A percentile compares a stretch with the other conserved stretches of the same genome.
Conservation (phyloP, 2,797 vertebrate species). For the Anniella stebbinsi region DNA sequence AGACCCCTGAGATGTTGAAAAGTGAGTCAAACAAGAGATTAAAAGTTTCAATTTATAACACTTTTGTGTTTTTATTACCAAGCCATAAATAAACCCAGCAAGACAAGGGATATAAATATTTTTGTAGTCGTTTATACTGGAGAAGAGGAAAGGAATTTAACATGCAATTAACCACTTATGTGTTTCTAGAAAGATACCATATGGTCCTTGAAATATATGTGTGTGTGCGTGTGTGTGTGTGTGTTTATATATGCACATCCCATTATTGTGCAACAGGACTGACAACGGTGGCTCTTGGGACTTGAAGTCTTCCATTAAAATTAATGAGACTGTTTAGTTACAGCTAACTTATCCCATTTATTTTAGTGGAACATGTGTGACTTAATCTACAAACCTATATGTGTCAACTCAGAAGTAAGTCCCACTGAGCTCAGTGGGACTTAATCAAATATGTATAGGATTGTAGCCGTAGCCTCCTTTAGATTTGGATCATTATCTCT, state of each 20-base stretch:
- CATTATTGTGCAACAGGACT: slow-evolving; percentile 42
- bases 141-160: slow-evolving; percentile 84
- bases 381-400: not conserved
- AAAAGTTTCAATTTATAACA: slow-evolving; percentile 81
- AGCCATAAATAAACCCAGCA: slow-evolving; percentile 82
- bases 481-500: slow-evolving; percentile 36
- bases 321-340: not conserved
- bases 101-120: slow-evolving; percentile 83
- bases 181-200: slow-evolving; percentile 81
- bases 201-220: slow-evolving; percentile 72
- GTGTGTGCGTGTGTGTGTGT: slow-evolving; percentile 39
- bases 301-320: not conserved
- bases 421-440: not conserved
- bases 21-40: slow-evolving; percentile 78
- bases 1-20: slow-evolving; percentile 76
- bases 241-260: not conserved
- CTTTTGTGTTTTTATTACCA: slow-evolving; percentile 82
- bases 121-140: slow-evolving; percentile 78
- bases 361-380: not conserved
- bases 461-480: not conserved
- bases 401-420: not conserved
- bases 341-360: not conserved
- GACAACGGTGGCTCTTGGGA: not conserved
- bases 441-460: not conserved
- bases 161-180: slow-evolving; percentile 83